Base-by-base conservation (phyloP, 2,113 vertebrate species). In the Pao palembangensis region DNA sequence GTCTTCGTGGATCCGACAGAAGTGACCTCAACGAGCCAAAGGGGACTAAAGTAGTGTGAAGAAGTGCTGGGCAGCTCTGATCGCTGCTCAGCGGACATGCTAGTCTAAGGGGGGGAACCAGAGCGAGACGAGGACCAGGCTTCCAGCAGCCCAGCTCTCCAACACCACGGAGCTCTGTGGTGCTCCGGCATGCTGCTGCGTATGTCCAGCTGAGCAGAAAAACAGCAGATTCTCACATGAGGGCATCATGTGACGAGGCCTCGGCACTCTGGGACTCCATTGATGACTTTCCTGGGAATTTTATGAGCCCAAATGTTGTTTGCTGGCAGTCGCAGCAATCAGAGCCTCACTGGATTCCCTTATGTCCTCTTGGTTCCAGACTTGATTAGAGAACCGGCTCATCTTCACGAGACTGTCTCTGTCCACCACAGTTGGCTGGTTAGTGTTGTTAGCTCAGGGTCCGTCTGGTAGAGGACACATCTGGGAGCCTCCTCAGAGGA, bases 161-260 rank as follows among this genome's bases (percentile, higher is more conserved):
- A 54, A 51, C 54, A 53, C 18, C 3, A 5, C 44, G 10, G 38
- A 68, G 34, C 68, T 67, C 12, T 47, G 25, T 69, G 17, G 19
- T 60, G 63, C 11, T 44, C 51, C 69, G 3, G 85, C 81, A 81
- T 61, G 69, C 77, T 61, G 69, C 75, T 67, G 78, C 4, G 75
- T 86, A 77, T 73, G 80, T 67, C 80, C 85, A 84, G 87, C 80
- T 79, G 80, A 84, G 82, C 82, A 88, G 82, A 82, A 85, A 88
- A 88, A 85, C 87, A 89, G 89, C 89, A 85, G 85, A 88, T 88
- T 70, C 86, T 91, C 91, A 91, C 89, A 89, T 89, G 91, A 89
- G 82, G 61, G 77, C 55, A 75, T 91, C 90, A 90, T 91, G 91
- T 91, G 91, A 89, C 51, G 56, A 69, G 71, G 79, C 71, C 50